Evolutionary conservation across 2,113 vertebrate species (phyloP), one percentile per base, ranked within the genome.

Genomic region (Paramormyrops kingsleyae): DNA sequence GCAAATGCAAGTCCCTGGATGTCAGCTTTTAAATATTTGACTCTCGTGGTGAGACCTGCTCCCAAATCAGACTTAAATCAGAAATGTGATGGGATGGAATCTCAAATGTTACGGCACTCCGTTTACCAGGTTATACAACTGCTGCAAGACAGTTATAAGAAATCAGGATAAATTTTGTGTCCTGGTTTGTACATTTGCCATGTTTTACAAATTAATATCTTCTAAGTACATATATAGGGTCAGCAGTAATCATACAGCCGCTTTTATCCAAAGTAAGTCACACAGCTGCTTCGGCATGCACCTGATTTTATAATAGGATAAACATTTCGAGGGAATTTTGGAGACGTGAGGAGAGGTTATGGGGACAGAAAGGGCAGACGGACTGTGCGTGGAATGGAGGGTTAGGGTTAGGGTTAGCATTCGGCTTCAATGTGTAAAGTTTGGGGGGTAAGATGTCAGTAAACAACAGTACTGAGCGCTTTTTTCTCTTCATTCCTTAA

Each of bases 1-100:
- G 88, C 83, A 87, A 91, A 89, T 62, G 31, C 74, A 90, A 80
- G 92, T 88, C 42, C 74, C 47, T 88, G 87, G 86, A 87, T 92
- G 91, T 92, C 90, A 91, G 56, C 2, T 86, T 89, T 89, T 93
- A 91, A 93, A 93, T 88, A 94, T 92, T 89, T 91, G 91, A 88
- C 10, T n/a, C 21, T 90, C 80, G 86, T 89, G 44, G 86, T 31
- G 83, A 70, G 53, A 91, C 89, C 90, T 88, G 88, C 53, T 53
- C 85, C 85, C 62, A 66, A 12, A 56, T 27, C 27, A 12, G 46
- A 50, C 21, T 15, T 7, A 88, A 74, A 15, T 39, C 39, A 88
- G 50, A 31, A 46, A 39, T 44, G 9, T 52, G 31, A 27, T 46
- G 10, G n/a, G 49, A 56, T 27, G 77, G 9, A 53, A 50, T 88